Evolutionary conservation across 2,113 vertebrate species (phyloP), one percentile per base, ranked within the genome.

Genomic region (Salvelinus alpinus): DNA sequence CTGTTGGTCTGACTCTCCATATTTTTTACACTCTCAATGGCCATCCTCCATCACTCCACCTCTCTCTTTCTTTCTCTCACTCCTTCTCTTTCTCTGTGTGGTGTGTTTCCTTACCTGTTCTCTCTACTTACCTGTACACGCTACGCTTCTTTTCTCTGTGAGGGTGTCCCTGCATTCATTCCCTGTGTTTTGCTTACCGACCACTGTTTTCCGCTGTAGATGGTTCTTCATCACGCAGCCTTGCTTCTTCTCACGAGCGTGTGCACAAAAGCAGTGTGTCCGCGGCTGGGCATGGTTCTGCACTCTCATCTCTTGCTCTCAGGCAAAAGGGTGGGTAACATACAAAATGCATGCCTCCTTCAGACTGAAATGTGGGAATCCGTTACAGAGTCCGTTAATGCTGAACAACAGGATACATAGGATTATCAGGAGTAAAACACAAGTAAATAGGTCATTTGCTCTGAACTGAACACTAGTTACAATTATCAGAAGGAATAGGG

Each of bases 281-380:
- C 70, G 71, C 79, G 86, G 92, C 95, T 93, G 95, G 94, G 93
- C 95, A 96, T 94, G 94, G 95, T 86, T 95, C 96, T 93, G 94
- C 96, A 95, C 88, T 96, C 89, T 96, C 96, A 94, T 96, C 97
- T 95, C 94, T 98, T 88, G 94, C 94, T 95, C 94, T 95, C 90
- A 98, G 94, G 95, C 94, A 95, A 92, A 97, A 98, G 97, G 97
- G 97, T 99, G 97, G 96, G 96, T 99, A 94, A 89, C 54, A 83
- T 82, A 79, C 85, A 83, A 74, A 80, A 96, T 91, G 91, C 94
- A 91, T 92, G 92, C 86, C 78, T 77, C 84, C 81, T 82, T 85
- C 70, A 86, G 85, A 88, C 80, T 71, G 64, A 82, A 75, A 78
- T 82, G 86, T 78, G 82, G 85, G 85, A 70, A 60, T 67, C 62